Conservation (phyloP, 2,113 vertebrate genomes). For the Haplotaxodon microlepis region DNA sequence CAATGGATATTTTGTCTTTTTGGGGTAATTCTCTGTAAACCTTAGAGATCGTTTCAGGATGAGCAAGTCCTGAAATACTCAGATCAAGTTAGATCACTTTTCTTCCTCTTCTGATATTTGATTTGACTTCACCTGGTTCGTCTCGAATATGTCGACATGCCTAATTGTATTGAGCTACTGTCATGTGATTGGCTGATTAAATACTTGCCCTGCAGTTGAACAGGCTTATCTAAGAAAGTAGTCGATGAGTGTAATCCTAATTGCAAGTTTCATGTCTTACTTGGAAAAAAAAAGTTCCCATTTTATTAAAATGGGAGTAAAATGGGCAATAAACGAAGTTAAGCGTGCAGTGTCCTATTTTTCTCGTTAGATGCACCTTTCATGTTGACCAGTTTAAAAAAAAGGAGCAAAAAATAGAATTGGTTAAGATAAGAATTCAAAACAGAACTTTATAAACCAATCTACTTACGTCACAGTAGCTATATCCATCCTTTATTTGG, state of each 20-base stretch:
- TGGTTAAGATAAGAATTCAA: neutral
- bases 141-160: neutral
- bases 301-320: neutral
- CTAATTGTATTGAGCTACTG: neutral
- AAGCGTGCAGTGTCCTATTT: neutral
- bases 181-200: neutral
- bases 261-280: neutral
- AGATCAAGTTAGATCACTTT: neutral
- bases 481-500: neutral
- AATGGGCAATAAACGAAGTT: neutral
- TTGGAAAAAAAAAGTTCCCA: neutral
- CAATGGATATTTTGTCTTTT: neutral
- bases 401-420: neutral
- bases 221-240: neutral
- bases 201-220: neutral
- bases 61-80: neutral
- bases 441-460: neutral
- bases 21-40: neutral
- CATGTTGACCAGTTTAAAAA: neutral
- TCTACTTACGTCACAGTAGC: neutral
- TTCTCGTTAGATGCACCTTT: neutral
- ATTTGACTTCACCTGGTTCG: neutral
- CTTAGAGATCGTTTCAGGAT: neutral
- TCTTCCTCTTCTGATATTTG: neutral
- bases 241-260: neutral